These are phyloP conservation scores for Xenops minutus DNA, from an alignment of 2,797 vertebrate genomes.

Conservation along the genomic window DNA sequence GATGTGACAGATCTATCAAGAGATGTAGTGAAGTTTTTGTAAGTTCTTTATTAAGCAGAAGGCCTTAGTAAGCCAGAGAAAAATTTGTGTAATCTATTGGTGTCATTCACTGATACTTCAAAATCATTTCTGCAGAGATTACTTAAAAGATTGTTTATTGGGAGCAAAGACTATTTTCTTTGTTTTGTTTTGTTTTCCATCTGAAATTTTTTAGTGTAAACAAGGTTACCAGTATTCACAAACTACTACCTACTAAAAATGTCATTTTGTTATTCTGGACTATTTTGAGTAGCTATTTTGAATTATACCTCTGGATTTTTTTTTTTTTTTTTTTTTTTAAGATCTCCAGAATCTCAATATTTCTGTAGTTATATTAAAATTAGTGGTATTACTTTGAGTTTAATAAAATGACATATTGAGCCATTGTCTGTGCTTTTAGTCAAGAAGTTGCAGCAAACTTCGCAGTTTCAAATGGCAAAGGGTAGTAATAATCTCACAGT, in stretches of 20 bases:
- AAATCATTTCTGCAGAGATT: neutral
- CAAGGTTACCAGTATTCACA: neutral
- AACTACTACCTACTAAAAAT: neutral
- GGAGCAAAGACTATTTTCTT: neutral
- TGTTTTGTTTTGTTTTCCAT: neutral
- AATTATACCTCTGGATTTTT: neutral
- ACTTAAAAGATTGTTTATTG: neutral
- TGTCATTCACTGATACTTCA: neutral
- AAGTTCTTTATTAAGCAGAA: neutral
- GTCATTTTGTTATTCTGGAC: neutral
- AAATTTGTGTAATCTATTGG: neutral
- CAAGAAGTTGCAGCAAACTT: neutral
- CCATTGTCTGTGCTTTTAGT: rapidly evolving
- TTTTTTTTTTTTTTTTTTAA: neutral
- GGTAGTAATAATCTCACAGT: rapidly evolving
- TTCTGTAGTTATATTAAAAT: neutral
- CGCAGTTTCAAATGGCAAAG: neutral
- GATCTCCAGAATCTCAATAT: neutral
- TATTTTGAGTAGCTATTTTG: neutral
- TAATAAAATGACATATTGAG: neutral
- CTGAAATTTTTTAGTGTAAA: neutral
- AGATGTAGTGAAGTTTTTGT: neutral
- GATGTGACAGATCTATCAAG: neutral
- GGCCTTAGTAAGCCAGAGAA: neutral
- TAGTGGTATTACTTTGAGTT: neutral